Base-by-base conservation (phyloP, 2,113 vertebrate species). In the Hypanus sabinus region DNA sequence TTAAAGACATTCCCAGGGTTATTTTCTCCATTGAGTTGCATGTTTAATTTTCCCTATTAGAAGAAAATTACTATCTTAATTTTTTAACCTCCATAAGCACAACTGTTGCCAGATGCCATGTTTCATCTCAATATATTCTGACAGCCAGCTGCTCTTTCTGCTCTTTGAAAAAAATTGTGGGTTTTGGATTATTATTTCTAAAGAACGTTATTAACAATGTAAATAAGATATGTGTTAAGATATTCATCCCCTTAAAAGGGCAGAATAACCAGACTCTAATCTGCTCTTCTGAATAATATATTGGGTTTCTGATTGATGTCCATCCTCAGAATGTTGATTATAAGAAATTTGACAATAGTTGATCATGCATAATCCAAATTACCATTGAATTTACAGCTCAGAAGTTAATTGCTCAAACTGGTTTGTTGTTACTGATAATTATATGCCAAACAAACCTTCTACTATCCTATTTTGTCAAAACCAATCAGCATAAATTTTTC, bases 11-110 rank as follows among this genome's bases (percentile, higher is more conserved):
- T 93, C 33, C 36, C 91, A 46, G 91, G 70, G 36, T 93, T 93
- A 93, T 73, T 93, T 93, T 93, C 73, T 16, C 91, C 91, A 93
- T 93, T 93, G 73, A 30, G 68, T 46, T 55, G 33, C 91, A 55
- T 93, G 91, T 75, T 93, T 93, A 73, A 93, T 73, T 75, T 75
- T 20, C 68, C 36, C 91, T 30, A 71, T 93, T 93, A 27, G 68
- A 75, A 93, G 91, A 73, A 46, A 93, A 93, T 71, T 55, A 73
- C 33, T 24, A 75, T 93, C 68, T 73, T 73, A 75, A 73, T 93
- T 93, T 46, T 73, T 36, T 55, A 75, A 93, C 70, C 90, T 27
- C 68, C 27, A 24, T 92, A 70, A 38, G 33, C 90, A 70, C 65
- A 92, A 46, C 33, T 36, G 90, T 71, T 92, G 24, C 65, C 36